Evolutionary conservation across 2,113 vertebrate genomes (phyloP).

Genomic region (Anseranas semipalmata): DNA sequence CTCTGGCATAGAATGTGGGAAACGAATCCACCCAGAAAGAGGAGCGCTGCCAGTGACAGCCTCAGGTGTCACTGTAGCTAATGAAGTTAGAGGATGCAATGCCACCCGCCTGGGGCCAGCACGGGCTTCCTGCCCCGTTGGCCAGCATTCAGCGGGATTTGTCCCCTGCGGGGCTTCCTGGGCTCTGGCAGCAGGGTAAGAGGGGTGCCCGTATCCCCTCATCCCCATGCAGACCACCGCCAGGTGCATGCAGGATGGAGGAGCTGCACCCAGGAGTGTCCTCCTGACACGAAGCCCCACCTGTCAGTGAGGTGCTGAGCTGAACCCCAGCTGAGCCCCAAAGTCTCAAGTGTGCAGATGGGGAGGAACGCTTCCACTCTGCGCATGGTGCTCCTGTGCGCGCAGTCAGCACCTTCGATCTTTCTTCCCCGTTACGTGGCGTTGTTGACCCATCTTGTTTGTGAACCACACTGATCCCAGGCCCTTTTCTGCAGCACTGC

Average conservation of each 20-base stretch:
- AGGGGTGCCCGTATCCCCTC: too few species aligned
- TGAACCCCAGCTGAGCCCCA: background rate
- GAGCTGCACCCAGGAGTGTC: too few species aligned
- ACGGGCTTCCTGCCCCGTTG: background rate
- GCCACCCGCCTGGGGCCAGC: background rate
- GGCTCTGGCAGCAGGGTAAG: too few species aligned
- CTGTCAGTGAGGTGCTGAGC: background rate
- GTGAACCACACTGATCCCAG: background rate
- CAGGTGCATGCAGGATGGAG: too few species aligned
- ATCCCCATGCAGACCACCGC: too few species aligned
- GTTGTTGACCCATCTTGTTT: background rate
- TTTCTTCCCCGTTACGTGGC: background rate
- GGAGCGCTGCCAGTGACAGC: fast-evolving
- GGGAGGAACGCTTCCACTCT: too few species aligned
- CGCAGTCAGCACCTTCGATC: background rate
- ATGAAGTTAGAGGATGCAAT: too few species aligned
- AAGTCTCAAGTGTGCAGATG: too few species aligned
- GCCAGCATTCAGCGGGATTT: background rate
- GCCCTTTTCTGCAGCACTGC: background rate
- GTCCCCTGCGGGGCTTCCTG: background rate
- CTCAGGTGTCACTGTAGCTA: too few species aligned
- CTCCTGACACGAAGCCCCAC: too few species aligned
- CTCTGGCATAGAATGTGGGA: fast-evolving
- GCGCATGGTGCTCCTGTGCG: too few species aligned
- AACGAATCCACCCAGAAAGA: fast-evolving